phyloP scores from a whole-genome alignment of 2,888 invertebrate genomes.

The Tortricodes alternella region DNA sequence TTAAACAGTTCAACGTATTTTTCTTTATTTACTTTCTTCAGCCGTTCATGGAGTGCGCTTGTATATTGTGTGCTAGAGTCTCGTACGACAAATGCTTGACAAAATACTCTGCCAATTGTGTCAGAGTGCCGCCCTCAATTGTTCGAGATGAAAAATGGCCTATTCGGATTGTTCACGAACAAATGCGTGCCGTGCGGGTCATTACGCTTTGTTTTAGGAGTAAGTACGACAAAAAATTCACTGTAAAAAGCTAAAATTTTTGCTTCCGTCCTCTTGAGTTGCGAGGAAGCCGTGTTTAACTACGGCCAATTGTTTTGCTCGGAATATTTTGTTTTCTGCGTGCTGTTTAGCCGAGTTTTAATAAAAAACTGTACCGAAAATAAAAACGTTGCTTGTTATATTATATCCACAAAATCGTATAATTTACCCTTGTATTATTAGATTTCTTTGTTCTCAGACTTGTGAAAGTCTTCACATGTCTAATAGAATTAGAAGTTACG shows the following conservation, averaged over 20 bases:
- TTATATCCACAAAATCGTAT: slow-evolving; percentile 1
- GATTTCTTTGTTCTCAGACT: slow-evolving; percentile 11
- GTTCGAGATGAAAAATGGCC: slow-evolving; percentile 81
- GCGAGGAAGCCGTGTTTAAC: slow-evolving; percentile 61
- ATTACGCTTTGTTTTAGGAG: slow-evolving; percentile 81
- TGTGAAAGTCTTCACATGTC: slow-evolving; percentile 7
- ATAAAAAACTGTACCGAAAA: slow-evolving; percentile 5
- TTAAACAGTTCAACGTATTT: no score
- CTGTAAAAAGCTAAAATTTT: slow-evolving; percentile 69
- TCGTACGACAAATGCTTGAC: slow-evolving; percentile 77
- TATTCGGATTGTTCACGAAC: slow-evolving; percentile 80
- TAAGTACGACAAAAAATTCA: slow-evolving; percentile 76
- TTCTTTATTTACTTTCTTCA: no score
- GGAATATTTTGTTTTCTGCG: slow-evolving; percentile 51
- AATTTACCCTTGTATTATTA: slow-evolving; percentile 1
- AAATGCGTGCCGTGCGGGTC: slow-evolving; percentile 81
- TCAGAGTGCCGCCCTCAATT: slow-evolving; percentile 79
- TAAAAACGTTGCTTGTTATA: slow-evolving; percentile 5
- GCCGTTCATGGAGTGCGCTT: slow-evolving; percentile 66
- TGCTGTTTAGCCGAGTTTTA: slow-evolving; percentile 6
- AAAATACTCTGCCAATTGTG: slow-evolving; percentile 81
- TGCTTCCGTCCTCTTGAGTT: slow-evolving; percentile 68
- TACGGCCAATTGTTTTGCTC: slow-evolving; percentile 65
- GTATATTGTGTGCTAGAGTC: slow-evolving; percentile 57
- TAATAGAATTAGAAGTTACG: neutral